Evolutionary conservation across 2,113 vertebrate genomes (phyloP), one percentile per base, ranked within the genome.

Genomic region (Spilogale gracilis): DNA sequence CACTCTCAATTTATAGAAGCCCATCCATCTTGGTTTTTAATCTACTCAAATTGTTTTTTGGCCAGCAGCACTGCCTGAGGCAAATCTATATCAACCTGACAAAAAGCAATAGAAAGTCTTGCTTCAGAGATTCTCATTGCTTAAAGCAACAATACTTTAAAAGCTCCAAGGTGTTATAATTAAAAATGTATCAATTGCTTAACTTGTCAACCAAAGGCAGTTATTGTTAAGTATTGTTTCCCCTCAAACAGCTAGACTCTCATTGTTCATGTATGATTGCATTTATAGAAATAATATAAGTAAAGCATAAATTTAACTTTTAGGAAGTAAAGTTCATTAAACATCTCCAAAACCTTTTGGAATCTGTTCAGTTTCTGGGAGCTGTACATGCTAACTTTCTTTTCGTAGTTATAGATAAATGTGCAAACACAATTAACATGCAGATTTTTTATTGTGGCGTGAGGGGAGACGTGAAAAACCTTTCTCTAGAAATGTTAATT

Each of bases 71-170:
- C 58, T 94, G 98, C 98, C 98, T 78, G 52, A 98, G 97, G 99
- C 98, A 97, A 98, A 97, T 97, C 96, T 98, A 96, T 79, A 98
- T 98, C 97, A 98, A 97, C 94, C 27, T 98, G 98, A 98, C 98
- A 97, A 97, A 98, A 97, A 98, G 97, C 98, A 98, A 98, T 92
- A 93, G 2, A 23, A 97, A 98, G 71, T 50, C 91, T 97, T 97
- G 96, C 98, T 98, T 97, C 48, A 6, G 96, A 98, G 96, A 89
- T 91, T 98, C 96, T 96, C 94, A 79, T 69, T 82, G 92, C 89
- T 96, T 95, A 97, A 94, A 98, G 74, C 25, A 97, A 91, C 60
- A 89, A 81, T 54, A 73, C 74, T 84, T 94, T 81, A 95, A 98
- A 98, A 98, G n/a, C 92, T 92, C 89, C 76, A 60, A 54, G 91